Percentiles rank a stretch among this genome's conserved stretches.
phyloP scores from a whole-genome alignment of 2,113 vertebrate genomes.

The Xiphophorus couchianus region DNA sequence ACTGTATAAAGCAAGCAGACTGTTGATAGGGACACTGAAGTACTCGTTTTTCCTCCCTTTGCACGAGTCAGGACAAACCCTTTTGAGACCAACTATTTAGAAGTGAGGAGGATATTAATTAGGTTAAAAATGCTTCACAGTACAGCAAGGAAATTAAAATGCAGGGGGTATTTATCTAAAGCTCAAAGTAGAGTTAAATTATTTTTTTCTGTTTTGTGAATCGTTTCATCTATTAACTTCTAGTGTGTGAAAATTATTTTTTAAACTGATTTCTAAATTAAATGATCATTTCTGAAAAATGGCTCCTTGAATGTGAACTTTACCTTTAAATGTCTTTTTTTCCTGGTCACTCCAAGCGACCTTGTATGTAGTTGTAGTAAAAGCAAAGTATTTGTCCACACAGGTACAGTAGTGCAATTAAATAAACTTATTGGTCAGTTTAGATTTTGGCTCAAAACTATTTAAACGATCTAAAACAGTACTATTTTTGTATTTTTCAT shows the following conservation, averaged over 20 bases:
- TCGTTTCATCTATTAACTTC: no score
- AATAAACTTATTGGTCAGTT: neutral
- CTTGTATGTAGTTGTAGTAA: neutral
- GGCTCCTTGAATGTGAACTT: neutral
- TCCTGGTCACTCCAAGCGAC: neutral
- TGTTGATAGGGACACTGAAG: slow-evolving; percentile 24
- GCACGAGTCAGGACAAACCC: neutral
- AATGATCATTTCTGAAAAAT: neutral
- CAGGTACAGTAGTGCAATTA: neutral
- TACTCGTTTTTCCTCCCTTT: neutral
- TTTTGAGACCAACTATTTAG: neutral
- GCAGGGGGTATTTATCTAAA: neutral
- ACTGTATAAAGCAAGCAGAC: slow-evolving; percentile 25
- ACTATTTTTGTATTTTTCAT: neutral
- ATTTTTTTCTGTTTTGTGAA: neutral
- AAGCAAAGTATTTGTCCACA: neutral
- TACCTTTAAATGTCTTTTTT: neutral
- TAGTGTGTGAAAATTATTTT: no score
- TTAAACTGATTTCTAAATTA: neutral
- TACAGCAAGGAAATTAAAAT: neutral
- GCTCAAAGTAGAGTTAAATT: neutral
- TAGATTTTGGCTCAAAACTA: neutral
- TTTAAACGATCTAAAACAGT: neutral
- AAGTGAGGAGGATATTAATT: neutral
- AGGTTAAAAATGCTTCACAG: neutral